A percentile compares a stretch with the other conserved stretches of the same genome.
phyloP scores from a whole-genome alignment of 2,888 invertebrate genomes.

The Cryptocephalus moraei region DNA sequence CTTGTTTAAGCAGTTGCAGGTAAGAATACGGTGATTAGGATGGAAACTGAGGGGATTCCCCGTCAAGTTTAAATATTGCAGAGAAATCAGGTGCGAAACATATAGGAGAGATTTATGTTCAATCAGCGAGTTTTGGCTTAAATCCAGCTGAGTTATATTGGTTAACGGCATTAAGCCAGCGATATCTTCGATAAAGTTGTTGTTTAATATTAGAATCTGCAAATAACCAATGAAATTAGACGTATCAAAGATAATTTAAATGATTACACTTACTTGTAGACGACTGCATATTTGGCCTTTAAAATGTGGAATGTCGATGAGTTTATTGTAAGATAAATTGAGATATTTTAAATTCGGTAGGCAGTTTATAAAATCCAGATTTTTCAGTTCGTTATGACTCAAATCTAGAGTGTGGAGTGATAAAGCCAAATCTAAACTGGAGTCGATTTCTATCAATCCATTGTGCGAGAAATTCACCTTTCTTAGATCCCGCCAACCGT shows the following conservation, averaged over 20 bases:
- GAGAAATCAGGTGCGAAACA: slow-evolving; percentile 43
- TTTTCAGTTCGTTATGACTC: slow-evolving; percentile 51
- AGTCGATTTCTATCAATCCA: slow-evolving; percentile 43
- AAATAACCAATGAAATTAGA: slow-evolving; percentile 21
- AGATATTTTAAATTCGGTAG: slow-evolving; percentile 51
- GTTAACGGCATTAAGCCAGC: slow-evolving; percentile 44
- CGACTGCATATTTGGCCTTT: slow-evolving; percentile 45
- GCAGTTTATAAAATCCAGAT: slow-evolving; percentile 45
- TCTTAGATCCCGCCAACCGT: slow-evolving; percentile 51
- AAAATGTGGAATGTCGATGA: slow-evolving; percentile 47
- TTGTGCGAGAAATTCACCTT: slow-evolving; percentile 49
- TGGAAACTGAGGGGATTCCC: slow-evolving; percentile 55
- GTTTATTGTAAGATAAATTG: slow-evolving; percentile 53
- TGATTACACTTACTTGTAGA: slow-evolving; percentile 24
- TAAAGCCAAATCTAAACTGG: slow-evolving; percentile 48
- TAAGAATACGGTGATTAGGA: slow-evolving; percentile 46
- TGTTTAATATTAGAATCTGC: slow-evolving; percentile 48
- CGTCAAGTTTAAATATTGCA: slow-evolving; percentile 45
- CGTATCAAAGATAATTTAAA: neutral
- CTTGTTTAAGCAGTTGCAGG: slow-evolving; percentile 46
- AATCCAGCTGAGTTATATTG: slow-evolving; percentile 48
- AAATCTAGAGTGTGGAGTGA: slow-evolving; percentile 53
- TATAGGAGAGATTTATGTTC: slow-evolving; percentile 49
- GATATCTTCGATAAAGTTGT: slow-evolving; percentile 55
- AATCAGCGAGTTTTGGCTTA: slow-evolving; percentile 52